Evolutionary conservation across 2,797 vertebrate species (phyloP), one percentile per base, ranked within the genome.

Genomic region (Naso thynnoides): DNA sequence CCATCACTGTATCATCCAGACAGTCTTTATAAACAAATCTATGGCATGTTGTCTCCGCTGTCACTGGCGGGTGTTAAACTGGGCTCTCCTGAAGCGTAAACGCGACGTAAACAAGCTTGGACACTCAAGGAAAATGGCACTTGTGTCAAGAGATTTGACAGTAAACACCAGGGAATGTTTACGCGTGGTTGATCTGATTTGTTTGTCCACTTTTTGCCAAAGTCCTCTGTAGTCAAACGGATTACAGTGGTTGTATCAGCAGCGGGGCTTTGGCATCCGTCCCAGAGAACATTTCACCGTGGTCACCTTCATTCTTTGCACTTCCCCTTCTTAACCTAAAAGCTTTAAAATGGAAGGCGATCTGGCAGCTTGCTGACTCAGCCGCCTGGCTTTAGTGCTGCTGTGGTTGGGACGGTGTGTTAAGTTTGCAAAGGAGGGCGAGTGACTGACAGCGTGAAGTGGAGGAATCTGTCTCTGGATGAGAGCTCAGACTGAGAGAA

Each of bases 161-260:
- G 76, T 82, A 83, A 85, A 85, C 83, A 78, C 70, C 8, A 4
- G 57, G 70, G 72, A 81, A 75, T 70, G 76, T 86, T 81, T 78
- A 82, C 56, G 55, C 62, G 26, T 67, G 70, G 75, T 57, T 77
- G 70, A 42, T 61, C 64, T 47, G 79, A 77, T 81, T 72, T 69
- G 79, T 78, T 82, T 62, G 72, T 76, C 72, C 70, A 23, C 73
- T 65, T 86, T 72, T 69, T 16, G 0, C 66, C 71, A 53, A 68
- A 58, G 73, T 72, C 57, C 49, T 66, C 68, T 49, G 2, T 24
- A 27, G 83, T 78, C 50, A 9, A 58, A 76, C 1, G 83, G 76
- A 73, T 73, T 33, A 41, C 47, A 14, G 63, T 57, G 3, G 2
- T 54, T 62, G 63, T 78, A 69, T 82, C 76, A 55, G 72, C 59